A percentile compares a stretch with the other conserved stretches of the same genome.
Conservation (phyloP, 2,797 vertebrate species). For the Oreortyx pictus region DNA sequence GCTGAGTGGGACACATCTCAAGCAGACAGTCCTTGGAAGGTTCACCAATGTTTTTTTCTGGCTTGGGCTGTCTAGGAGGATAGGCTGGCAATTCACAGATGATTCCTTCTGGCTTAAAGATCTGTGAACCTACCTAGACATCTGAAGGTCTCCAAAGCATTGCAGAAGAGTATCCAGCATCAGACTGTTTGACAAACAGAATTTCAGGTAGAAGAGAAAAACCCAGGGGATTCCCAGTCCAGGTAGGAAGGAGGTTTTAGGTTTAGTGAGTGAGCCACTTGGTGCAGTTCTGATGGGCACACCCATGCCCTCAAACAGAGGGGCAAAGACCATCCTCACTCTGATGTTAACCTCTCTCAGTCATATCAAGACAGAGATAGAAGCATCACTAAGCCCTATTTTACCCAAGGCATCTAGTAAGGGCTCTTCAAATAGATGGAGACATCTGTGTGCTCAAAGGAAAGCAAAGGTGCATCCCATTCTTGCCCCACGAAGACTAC, state of each 20-base stretch:
- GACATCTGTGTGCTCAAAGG: neutral
- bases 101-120: neutral
- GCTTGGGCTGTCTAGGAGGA: neutral
- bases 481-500: neutral
- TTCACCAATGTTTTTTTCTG: accelerated
- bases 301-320: neutral
- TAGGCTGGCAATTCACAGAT: neutral
- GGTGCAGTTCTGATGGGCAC: neutral
- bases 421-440: neutral
- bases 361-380: neutral
- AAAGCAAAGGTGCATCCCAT: neutral
- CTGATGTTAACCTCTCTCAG: neutral
- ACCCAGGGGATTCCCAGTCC: no score
- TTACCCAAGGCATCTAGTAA: neutral
- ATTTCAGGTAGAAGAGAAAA: neutral
- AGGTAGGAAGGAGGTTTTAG: neutral
- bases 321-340: neutral
- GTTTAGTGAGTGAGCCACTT: neutral
- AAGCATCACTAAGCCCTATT: accelerated
- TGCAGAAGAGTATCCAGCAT: neutral
- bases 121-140: neutral
- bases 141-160: neutral
- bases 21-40: neutral
- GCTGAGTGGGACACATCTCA: neutral
- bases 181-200: neutral